Evolutionary conservation across 23 tunicate genomes (phyloP).

Genomic region (Ascidia mentula): DNA sequence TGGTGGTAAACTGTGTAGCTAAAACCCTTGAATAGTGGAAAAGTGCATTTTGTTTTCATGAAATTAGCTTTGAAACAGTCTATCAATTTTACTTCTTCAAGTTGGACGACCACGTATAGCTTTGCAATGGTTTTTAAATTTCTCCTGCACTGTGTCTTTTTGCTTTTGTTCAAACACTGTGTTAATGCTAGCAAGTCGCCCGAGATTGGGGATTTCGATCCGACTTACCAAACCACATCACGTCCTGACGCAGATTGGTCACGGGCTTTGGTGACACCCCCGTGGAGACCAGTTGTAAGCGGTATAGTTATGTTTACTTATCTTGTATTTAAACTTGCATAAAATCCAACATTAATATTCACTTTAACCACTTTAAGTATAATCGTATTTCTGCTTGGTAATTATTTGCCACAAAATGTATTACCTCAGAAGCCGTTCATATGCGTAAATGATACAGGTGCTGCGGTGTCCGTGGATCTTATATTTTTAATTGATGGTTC

Average conservation of each 20-base stretch:
- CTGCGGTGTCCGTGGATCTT: slow-evolving; percentile 37
- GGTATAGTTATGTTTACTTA: slow-evolving; percentile 11
- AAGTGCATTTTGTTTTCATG: no score
- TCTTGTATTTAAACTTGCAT: not conserved
- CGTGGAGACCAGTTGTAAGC: slow-evolving; percentile 28
- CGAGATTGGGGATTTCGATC: not conserved
- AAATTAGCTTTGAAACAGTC: no score
- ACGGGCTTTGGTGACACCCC: slow-evolving; percentile 18
- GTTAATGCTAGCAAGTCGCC: not conserved
- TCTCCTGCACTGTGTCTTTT: slow-evolving; percentile 2
- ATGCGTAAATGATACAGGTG: slow-evolving; percentile 15
- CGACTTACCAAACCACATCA: not conserved
- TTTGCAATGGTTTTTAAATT: slow-evolving; percentile 3
- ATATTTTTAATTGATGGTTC: slow-evolving; percentile 81
- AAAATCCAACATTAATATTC: not conserved
- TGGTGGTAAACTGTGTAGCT: no score
- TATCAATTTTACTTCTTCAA: no score
- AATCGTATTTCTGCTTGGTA: no score
- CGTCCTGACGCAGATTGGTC: not conserved
- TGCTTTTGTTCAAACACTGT: not conserved
- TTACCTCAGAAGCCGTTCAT: not conserved
- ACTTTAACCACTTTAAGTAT: no score
- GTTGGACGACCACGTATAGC: no score
- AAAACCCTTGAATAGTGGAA: no score
- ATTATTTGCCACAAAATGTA: not conserved